Evolutionary conservation across 2,113 vertebrate genomes (phyloP).

Genomic region (Hippocampus mohnikei): DNA sequence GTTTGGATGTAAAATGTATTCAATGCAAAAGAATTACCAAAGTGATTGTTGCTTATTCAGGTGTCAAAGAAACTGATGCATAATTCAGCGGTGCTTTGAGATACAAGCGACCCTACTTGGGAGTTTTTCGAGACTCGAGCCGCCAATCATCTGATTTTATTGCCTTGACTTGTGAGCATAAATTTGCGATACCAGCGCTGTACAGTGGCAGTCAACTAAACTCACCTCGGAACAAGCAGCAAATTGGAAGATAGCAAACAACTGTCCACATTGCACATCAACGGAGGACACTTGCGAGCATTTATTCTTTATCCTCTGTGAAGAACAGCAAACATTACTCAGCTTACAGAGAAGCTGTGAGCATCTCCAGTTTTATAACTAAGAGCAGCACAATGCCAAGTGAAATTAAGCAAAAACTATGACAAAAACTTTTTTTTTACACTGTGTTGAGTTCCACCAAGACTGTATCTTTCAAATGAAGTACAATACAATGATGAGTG

Average conservation of each 20-base stretch:
- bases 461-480: neutral
- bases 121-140: no score
- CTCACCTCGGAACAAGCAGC: neutral
- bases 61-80: no score
- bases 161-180: no score
- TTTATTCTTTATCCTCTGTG: neutral
- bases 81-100: no score
- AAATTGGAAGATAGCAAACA: neutral
- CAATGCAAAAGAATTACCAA: no score
- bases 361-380: neutral
- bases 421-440: neutral
- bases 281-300: neutral
- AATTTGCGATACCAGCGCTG: no score
- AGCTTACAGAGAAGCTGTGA: neutral
- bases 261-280: neutral
- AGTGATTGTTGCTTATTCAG: no score
- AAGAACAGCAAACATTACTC: neutral
- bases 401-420: neutral
- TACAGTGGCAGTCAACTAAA: neutral
- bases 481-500: neutral
- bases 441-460: neutral
- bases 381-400: neutral
- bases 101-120: no score
- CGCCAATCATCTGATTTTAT: no score
- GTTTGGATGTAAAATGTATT: no score